A percentile compares a stretch with the other conserved stretches of the same genome.
Conservation (phyloP, 64 coral and sea anemone species). For the Montipora sp. region DNA sequence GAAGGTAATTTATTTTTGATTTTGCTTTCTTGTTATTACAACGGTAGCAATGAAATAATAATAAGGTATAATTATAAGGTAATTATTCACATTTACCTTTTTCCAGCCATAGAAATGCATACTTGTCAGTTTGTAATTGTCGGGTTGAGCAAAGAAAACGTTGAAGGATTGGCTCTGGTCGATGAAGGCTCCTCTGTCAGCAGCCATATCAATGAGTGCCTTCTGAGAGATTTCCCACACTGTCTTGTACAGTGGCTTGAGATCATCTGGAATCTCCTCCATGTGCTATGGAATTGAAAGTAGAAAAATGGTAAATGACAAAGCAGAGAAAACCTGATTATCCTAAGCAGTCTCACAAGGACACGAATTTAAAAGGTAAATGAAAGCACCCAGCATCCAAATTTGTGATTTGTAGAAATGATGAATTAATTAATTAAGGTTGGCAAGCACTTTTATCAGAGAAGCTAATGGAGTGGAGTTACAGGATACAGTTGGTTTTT, state of each 20-base stretch:
- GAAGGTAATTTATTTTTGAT: too few species aligned
- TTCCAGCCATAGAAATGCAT: conserved; percentile 99
- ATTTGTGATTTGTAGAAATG: too few species aligned
- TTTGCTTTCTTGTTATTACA: too few species aligned
- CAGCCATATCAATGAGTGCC: conserved; percentile 92
- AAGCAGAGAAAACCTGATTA: too few species aligned
- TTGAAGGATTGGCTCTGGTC: conserved; percentile 99
- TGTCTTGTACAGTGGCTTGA: conserved; percentile 95
- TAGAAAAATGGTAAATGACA: not conserved
- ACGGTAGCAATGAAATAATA: not conserved
- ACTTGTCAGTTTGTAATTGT: conserved; percentile 91
- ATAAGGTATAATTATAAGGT: not conserved
- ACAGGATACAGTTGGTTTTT: too few species aligned
- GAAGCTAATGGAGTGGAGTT: too few species aligned
- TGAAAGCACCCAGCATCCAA: too few species aligned
- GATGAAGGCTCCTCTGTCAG: conserved; percentile 95
- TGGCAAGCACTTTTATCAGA: too few species aligned
- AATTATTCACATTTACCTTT: conserved; percentile 57
- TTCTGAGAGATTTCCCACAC: conserved; percentile 98
- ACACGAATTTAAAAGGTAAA: too few species aligned
- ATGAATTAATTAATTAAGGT: too few species aligned
- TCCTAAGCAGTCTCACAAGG: too few species aligned
- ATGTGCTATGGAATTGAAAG: conserved; percentile 70
- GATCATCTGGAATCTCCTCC: conserved; percentile 89
- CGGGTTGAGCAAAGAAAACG: conserved; percentile 90